phyloP scores from a whole-genome alignment of 1,140 invertebrate genomes.

The Anoplophora glabripennis region DNA sequence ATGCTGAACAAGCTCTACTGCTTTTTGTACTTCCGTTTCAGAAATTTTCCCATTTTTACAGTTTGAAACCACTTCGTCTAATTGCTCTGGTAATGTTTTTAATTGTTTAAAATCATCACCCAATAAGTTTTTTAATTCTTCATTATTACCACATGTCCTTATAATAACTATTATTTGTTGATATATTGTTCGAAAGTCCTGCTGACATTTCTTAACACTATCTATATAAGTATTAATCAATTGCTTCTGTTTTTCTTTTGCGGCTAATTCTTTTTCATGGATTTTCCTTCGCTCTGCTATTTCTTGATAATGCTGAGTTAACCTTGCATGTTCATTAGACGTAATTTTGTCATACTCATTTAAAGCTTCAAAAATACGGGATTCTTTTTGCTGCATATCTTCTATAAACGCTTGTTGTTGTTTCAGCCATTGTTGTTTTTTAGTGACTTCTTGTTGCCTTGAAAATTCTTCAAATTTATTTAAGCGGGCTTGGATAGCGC shows the following conservation, averaged over 20 bases:
- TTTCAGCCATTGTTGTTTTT: constrained; percentile 40
- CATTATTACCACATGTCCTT: constrained; percentile 45
- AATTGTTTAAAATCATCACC: constrained; percentile 41
- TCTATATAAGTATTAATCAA: constrained; percentile 43
- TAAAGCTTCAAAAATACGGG: constrained; percentile 41
- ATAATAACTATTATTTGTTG: constrained; percentile 45
- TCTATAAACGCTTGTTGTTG: constrained; percentile 43
- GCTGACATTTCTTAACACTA: constrained; percentile 41
- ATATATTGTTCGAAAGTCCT: constrained; percentile 44
- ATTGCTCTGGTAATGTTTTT: constrained; percentile 43
- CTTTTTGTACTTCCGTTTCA: constrained; percentile 53
- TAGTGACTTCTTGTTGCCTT: constrained; percentile 27
- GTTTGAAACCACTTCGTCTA: constrained; percentile 54
- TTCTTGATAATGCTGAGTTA: constrained; percentile 46
- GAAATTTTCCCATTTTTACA: constrained; percentile 51
- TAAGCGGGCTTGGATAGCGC: constrained; percentile 28
- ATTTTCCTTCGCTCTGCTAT: constrained; percentile 44
- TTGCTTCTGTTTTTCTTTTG: constrained; percentile 47
- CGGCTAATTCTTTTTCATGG: constrained; percentile 48
- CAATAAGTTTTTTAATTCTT: constrained; percentile 37
- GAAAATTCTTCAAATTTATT: constrained; percentile 33
- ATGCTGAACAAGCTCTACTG: constrained; percentile 46
- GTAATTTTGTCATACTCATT: constrained; percentile 45
- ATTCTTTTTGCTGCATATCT: constrained; percentile 41
- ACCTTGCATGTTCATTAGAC: constrained; percentile 37